A percentile compares a stretch with the other conserved stretches of the same genome.
These are phyloP conservation scores for Neopelma chrysocephalum DNA, from an alignment of 2,797 vertebrate species.

Conservation along the genomic window DNA sequence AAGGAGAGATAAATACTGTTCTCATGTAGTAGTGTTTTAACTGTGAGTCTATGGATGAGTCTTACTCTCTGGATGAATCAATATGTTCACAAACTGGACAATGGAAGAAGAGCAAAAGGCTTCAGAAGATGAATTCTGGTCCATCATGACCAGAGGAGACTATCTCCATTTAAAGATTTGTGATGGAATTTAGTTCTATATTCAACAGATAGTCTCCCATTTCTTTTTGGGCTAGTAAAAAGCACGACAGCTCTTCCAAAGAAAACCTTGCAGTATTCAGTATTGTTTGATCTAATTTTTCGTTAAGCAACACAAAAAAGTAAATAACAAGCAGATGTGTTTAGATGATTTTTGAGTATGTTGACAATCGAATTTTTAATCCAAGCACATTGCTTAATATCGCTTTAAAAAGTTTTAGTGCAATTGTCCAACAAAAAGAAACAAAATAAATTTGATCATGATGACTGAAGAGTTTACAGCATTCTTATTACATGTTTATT, in stretches of 20 bases:
- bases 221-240: not conserved
- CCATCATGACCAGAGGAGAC: accelerated
- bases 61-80: not conserved
- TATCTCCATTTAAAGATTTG: not conserved
- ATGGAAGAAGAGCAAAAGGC: not conserved
- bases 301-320: not conserved
- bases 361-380: not conserved
- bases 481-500: not conserved
- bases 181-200: not conserved
- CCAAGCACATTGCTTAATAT: not conserved
- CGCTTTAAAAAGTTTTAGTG: not conserved
- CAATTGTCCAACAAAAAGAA: not conserved
- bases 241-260: not conserved
- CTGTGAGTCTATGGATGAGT: not conserved
- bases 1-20: not conserved
- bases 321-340: not conserved
- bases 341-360: not conserved
- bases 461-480: not conserved
- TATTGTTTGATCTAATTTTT: not conserved
- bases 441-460: not conserved
- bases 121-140: not conserved
- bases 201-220: not conserved
- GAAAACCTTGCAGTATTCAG: not conserved
- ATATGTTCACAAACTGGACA: not conserved
- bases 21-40: not conserved